phyloP scores from a whole-genome alignment of 2,113 vertebrate genomes.

The Brachyhypopomus gauderio region DNA sequence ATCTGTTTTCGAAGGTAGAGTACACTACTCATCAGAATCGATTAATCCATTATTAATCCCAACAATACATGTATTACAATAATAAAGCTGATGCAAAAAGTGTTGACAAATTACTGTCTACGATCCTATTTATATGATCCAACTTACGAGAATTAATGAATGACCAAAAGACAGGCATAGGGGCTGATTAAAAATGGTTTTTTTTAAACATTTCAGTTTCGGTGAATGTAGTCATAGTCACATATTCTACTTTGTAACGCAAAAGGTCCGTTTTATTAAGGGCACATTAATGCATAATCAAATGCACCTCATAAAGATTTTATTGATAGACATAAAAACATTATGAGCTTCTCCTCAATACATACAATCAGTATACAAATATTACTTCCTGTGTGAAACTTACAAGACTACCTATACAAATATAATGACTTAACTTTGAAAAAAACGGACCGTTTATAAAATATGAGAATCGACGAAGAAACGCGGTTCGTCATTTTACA shows the following conservation, averaged over 20 bases:
- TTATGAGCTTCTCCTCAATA: conserved; percentile 85
- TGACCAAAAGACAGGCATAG: neutral
- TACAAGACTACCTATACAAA: conserved; percentile 57
- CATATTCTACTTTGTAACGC: conserved; percentile 70
- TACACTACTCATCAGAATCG: neutral
- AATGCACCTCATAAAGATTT: conserved; percentile 98
- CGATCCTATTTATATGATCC: neutral
- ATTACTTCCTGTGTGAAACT: conserved; percentile 58
- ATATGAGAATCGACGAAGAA: conserved; percentile 62
- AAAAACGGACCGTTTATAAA: conserved; percentile 63
- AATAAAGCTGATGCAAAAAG: conserved; percentile 14
- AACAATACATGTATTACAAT: conserved; percentile 1
- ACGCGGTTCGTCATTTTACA: conserved; percentile 74
- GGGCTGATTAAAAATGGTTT: neutral
- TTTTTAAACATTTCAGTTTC: conserved; percentile 4
- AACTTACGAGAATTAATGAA: neutral
- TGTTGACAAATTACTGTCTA: conserved; percentile 16
- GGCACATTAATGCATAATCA: conserved; percentile 96
- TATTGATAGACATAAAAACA: conserved; percentile 98
- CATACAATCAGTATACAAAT: conserved; percentile 70
- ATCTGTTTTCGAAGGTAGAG: neutral
- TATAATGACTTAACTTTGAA: conserved; percentile 60
- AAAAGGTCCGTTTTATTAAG: conserved; percentile 89
- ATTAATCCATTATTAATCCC: neutral
- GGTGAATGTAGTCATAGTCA: conserved; percentile 34